These are phyloP conservation scores for Ruditapes philippinarum DNA, from an alignment of 1,140 invertebrate species.

Conservation along the genomic window DNA sequence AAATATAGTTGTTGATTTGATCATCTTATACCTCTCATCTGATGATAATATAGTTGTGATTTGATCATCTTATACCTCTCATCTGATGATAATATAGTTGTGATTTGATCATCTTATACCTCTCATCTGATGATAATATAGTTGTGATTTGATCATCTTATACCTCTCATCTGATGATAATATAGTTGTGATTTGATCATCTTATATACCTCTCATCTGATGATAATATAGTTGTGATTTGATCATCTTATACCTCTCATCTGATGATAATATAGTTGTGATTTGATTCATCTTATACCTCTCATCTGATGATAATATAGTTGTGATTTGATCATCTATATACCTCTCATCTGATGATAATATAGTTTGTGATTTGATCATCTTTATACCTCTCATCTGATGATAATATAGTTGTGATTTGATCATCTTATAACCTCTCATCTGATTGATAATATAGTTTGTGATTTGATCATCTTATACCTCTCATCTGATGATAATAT, in stretches of 20 bases:
- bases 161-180: not conserved
- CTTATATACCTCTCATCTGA: not conserved
- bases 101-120: not conserved
- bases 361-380: not conserved
- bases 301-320: not conserved
- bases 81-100: not conserved
- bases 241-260: not conserved
- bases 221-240: not conserved
- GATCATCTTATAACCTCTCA: not conserved
- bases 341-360: not conserved
- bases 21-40: not conserved
- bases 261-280: not conserved
- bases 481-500: not conserved
- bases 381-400: not conserved
- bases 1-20: not conserved
- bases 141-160: not conserved
- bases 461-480: not conserved
- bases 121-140: not conserved
- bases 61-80: not conserved
- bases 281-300: not conserved
- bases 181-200: not conserved
- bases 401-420: not conserved
- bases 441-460: not conserved
- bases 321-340: not conserved
- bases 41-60: not conserved